A percentile compares a stretch with the other conserved stretches of the same genome.
phyloP scores from a whole-genome alignment of 2,797 vertebrate species.

The Sarcoramphus papa region DNA sequence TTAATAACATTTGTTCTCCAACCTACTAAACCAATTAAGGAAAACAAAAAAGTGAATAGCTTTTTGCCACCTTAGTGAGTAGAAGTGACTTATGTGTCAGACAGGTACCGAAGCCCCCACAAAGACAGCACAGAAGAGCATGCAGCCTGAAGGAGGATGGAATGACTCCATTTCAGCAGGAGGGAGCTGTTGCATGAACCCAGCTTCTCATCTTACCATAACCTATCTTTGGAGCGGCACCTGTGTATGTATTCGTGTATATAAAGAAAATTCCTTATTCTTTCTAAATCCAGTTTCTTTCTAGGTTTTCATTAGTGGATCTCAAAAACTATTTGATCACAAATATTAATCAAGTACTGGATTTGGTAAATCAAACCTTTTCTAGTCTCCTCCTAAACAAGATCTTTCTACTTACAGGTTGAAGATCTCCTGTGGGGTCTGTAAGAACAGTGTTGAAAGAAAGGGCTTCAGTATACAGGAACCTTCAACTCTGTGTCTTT shows the following conservation, averaged over 20 bases:
- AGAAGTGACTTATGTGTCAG: neutral
- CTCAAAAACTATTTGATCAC: neutral
- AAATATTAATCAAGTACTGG: neutral
- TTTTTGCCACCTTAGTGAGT: neutral
- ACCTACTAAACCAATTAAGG: neutral
- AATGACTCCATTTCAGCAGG: neutral
- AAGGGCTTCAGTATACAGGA: neutral
- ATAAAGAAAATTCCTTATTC: neutral
- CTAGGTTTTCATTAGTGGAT: neutral
- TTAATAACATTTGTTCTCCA: conserved; percentile 4
- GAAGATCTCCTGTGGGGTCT: neutral
- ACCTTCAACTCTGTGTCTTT: neutral
- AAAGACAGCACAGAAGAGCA: neutral
- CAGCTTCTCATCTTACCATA: conserved; percentile 2
- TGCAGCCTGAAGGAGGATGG: neutral
- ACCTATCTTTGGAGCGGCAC: neutral
- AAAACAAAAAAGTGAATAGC: neutral
- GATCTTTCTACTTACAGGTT: neutral
- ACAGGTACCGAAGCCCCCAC: neutral
- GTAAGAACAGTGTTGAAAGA: neutral
- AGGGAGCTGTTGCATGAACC: neutral
- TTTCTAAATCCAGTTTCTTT: neutral
- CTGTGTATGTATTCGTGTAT: neutral
- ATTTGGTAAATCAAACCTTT: neutral
- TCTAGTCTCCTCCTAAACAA: neutral